These are phyloP conservation scores for Parauchenoglanis punctatus DNA, from an alignment of 2,797 vertebrate species.

Conservation along the genomic window DNA sequence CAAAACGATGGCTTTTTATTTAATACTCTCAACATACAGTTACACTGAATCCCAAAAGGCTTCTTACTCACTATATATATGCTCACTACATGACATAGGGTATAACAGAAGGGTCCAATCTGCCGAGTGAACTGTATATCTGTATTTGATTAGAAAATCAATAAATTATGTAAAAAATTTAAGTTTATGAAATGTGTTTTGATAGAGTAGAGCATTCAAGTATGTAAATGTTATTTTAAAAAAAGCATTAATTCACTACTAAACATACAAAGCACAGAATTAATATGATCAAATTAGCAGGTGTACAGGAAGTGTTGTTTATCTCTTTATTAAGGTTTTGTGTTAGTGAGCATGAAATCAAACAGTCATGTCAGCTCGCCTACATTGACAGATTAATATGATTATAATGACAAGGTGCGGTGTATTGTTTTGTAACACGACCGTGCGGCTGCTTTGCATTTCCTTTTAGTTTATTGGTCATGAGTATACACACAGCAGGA, in stretches of 20 bases:
- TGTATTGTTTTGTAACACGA: background rate
- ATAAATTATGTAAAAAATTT: background rate
- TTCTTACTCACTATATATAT: background rate
- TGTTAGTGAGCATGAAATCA: background rate
- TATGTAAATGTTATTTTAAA: background rate
- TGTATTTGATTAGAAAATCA: background rate
- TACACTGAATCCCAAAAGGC: background rate
- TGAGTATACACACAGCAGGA: slow-evolving; percentile 22
- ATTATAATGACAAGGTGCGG: background rate
- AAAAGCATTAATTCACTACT: background rate
- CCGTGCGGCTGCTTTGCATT: background rate
- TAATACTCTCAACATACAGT: background rate
- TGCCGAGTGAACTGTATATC: background rate
- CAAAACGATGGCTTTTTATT: background rate
- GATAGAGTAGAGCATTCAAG: background rate
- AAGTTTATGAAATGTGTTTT: background rate
- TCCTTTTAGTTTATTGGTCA: slow-evolving; percentile 14
- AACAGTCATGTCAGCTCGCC: no score
- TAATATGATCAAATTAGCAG: background rate
- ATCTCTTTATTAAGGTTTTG: background rate
- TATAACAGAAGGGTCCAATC: background rate
- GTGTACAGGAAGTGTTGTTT: background rate
- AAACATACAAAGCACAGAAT: background rate
- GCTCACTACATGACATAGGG: background rate
- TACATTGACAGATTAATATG: background rate